phyloP scores from a whole-genome alignment of 2,888 invertebrate species.

The Acrocyrtus sp. region DNA sequence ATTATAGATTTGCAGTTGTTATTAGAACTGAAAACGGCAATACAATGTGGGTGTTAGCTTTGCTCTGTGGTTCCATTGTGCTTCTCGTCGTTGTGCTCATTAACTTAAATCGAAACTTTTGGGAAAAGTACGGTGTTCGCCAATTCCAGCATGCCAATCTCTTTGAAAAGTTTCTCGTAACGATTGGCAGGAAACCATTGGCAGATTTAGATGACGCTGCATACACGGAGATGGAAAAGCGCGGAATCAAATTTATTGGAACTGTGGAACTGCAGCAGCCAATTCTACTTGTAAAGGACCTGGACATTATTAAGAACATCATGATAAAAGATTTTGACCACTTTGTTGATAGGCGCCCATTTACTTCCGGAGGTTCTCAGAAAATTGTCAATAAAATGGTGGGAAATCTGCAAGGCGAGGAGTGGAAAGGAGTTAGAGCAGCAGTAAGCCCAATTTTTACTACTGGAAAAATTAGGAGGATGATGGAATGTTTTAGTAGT shows the following conservation, averaged over 20 bases:
- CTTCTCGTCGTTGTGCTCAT: too few species aligned
- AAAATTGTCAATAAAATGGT: not conserved
- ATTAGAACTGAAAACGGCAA: too few species aligned
- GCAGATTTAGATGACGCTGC: constrained; percentile 2
- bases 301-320: constrained; percentile 3
- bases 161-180: too few species aligned
- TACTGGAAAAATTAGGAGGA: constrained; percentile 6
- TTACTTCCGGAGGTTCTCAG: not conserved
- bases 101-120: too few species aligned
- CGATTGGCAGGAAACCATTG: too few species aligned
- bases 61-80: too few species aligned
- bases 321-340: constrained; percentile 16
- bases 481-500: not conserved
- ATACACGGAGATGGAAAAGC: not conserved
- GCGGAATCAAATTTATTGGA: constrained; percentile 5
- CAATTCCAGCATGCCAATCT: too few species aligned
- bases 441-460: constrained; percentile 2
- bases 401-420: constrained; percentile 2
- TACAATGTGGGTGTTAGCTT: too few species aligned
- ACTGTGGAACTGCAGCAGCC: not conserved
- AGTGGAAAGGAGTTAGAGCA: constrained; percentile 9
- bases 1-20: too few species aligned
- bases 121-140: too few species aligned
- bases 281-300: constrained; percentile 5
- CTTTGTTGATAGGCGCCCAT: constrained; percentile 24